phyloP scores from a whole-genome alignment of 2,888 invertebrate genomes.

The Drosophila affinis region DNA sequence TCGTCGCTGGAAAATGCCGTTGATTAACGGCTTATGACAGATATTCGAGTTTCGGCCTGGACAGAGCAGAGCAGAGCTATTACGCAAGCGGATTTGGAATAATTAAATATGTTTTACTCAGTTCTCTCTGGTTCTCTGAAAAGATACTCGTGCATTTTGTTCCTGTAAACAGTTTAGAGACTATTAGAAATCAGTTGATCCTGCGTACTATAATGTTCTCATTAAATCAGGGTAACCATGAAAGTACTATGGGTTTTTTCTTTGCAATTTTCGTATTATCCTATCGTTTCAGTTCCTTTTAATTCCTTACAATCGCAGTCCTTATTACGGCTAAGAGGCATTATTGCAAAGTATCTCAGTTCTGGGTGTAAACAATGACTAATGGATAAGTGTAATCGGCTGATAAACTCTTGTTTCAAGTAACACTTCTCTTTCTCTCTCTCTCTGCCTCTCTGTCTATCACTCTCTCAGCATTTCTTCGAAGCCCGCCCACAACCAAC shows the following conservation, averaged over 20 bases:
- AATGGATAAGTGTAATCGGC: not conserved
- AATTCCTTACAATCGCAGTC: not conserved
- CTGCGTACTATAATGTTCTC: not conserved
- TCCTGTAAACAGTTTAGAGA: too few relatives aligned
- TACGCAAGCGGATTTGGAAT: slow-evolving; percentile 53
- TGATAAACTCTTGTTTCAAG: not conserved
- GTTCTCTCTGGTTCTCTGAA: not conserved
- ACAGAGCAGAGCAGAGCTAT: slow-evolving; percentile 20
- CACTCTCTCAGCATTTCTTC: not conserved
- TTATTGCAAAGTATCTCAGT: not conserved
- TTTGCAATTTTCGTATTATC: too few relatives aligned
- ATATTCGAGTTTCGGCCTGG: slow-evolving; percentile 1
- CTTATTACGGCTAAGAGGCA: not conserved
- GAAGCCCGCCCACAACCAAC: too few relatives aligned
- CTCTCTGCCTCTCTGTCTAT: not conserved
- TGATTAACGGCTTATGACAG: slow-evolving; percentile 67
- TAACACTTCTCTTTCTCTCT: not conserved
- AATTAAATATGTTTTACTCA: not conserved
- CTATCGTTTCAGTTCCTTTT: not conserved
- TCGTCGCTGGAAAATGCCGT: slow-evolving; percentile 35
- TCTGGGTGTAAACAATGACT: not conserved
- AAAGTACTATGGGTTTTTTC: too few relatives aligned
- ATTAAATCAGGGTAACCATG: too few relatives aligned
- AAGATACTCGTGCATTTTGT: not conserved
- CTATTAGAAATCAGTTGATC: not conserved